A percentile compares a stretch with the other conserved stretches of the same genome.
phyloP scores from a whole-genome alignment of 1,140 invertebrate species.

The Vanessa atalanta region DNA sequence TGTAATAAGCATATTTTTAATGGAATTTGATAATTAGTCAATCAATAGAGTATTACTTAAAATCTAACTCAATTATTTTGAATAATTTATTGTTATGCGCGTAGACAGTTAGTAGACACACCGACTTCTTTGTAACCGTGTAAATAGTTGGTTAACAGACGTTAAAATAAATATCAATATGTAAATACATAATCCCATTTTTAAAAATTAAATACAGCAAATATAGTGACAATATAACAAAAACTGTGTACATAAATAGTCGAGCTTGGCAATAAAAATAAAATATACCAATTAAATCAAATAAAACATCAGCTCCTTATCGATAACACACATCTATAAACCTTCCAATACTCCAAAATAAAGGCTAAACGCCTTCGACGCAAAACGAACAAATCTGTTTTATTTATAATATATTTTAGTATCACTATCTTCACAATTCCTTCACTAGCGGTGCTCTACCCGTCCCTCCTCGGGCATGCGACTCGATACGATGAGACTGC shows the following conservation, averaged over 20 bases:
- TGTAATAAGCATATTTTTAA: neutral
- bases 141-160: constrained; percentile 3
- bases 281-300: constrained; percentile 8
- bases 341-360: neutral
- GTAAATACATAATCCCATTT: neutral
- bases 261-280: constrained; percentile 1
- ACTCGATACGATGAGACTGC: neutral
- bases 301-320: neutral
- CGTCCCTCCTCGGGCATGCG: neutral
- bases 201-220: constrained; percentile 13
- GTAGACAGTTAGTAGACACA: constrained; percentile 7
- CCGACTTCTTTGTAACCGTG: neutral
- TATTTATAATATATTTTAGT: neutral
- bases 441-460: neutral
- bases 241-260: constrained; percentile 8
- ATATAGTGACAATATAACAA: neutral
- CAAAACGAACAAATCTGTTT: constrained; percentile 1
- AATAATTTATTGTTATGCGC: neutral
- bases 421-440: constrained; percentile 1
- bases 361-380: neutral
- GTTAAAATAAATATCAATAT: constrained; percentile 9
- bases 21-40: neutral
- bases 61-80: neutral
- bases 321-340: neutral
- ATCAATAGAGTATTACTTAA: neutral